These are phyloP conservation scores for Zosterops pallidus DNA, from an alignment of 2,113 vertebrate species.

Conservation along the genomic window DNA sequence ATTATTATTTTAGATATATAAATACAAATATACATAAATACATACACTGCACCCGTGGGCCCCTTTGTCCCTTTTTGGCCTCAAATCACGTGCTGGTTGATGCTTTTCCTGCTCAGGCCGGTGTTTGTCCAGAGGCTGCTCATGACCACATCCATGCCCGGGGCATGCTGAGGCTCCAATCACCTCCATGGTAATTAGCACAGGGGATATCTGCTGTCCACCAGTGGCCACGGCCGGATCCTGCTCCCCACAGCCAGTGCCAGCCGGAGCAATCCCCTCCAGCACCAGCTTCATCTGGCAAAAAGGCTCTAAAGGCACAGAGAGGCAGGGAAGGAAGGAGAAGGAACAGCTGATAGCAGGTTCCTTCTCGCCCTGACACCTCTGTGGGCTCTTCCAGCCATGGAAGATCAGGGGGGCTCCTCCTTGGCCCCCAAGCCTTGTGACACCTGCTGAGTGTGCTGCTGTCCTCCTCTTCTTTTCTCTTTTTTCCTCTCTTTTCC, in stretches of 20 bases:
- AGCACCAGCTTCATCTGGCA: not conserved
- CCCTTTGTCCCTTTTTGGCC: not conserved
- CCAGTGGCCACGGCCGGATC: accelerated
- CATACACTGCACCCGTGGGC: not conserved
- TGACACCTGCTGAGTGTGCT: not conserved
- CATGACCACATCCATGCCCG: not conserved
- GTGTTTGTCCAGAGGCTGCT: not conserved
- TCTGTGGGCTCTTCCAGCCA: not conserved
- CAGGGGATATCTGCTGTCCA: not conserved
- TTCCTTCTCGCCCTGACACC: not conserved
- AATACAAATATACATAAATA: not conserved
- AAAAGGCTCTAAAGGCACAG: not conserved
- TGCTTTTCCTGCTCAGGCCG: not conserved
- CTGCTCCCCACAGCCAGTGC: accelerated
- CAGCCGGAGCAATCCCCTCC: not conserved
- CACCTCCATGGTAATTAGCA: not conserved
- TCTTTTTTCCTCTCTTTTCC: too few relatives aligned
- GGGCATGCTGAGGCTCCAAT: accelerated
- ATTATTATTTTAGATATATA: not conserved
- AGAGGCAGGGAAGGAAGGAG: not conserved
- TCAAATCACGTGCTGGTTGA: not conserved
- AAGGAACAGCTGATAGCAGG: accelerated
- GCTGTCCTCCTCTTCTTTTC: not conserved
- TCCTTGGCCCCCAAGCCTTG: not conserved
- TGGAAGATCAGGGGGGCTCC: not conserved